phyloP scores from a whole-genome alignment of 2,797 vertebrate genomes.

The Hippocampus kuda region DNA sequence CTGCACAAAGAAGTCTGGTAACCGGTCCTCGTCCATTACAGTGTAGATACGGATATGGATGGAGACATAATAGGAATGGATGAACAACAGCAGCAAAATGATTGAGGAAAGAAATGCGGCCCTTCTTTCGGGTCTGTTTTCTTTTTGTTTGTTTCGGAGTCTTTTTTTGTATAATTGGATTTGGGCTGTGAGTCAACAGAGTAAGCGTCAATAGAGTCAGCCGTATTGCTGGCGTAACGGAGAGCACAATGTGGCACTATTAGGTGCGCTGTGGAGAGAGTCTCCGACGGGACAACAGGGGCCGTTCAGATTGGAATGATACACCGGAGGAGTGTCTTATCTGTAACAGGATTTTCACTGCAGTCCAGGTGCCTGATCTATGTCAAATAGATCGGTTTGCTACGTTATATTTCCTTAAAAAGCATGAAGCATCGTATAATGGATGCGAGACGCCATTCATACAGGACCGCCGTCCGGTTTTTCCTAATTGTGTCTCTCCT shows the following conservation, averaged over 20 bases:
- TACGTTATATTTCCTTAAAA: constrained; percentile 33
- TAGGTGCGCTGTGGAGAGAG: constrained; percentile 50
- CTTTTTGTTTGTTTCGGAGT: constrained; percentile 16
- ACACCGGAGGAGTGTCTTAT: constrained; percentile 38
- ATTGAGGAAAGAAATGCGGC: background rate
- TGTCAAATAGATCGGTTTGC: constrained; percentile 15
- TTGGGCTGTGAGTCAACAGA: constrained; percentile 39
- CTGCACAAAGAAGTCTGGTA: constrained; percentile 9
- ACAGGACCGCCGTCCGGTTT: background rate
- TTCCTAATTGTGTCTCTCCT: constrained; percentile 25
- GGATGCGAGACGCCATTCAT: constrained; percentile 1
- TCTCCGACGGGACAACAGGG: constrained; percentile 50
- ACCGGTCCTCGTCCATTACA: constrained; percentile 20
- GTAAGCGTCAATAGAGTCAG: constrained; percentile 38
- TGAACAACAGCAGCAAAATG: background rate
- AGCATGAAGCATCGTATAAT: constrained; percentile 24
- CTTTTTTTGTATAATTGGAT: constrained; percentile 30
- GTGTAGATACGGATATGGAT: background rate
- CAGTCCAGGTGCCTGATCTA: constrained; percentile 20
- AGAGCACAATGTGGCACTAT: constrained; percentile 52
- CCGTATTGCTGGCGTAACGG: constrained; percentile 44
- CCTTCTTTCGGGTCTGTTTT: constrained; percentile 15
- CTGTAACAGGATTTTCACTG: constrained; percentile 25
- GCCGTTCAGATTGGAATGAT: constrained; percentile 44
- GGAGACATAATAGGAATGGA: background rate